These are phyloP conservation scores for Pimephales promelas DNA, from an alignment of 2,113 vertebrate genomes.

Conservation along the genomic window DNA sequence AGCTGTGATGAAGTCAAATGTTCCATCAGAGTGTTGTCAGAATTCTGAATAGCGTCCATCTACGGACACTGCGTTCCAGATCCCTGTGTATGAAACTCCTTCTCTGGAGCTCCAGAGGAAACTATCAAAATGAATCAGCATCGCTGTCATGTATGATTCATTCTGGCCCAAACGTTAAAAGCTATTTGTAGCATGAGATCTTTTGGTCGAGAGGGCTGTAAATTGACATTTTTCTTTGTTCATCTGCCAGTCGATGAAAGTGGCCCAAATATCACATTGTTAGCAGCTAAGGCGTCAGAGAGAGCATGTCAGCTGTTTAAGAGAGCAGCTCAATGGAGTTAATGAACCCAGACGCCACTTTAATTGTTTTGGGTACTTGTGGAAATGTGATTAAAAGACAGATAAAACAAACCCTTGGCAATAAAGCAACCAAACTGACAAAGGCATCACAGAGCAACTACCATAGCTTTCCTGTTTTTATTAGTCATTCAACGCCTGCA, in stretches of 20 bases:
- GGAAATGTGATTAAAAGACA: conserved; percentile 39
- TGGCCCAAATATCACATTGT: conserved; percentile 29
- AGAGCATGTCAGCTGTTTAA: conserved; percentile 11
- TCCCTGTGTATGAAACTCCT: conserved; percentile 2
- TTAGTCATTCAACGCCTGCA: background rate
- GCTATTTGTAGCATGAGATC: conserved; percentile 34
- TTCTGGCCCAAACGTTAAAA: conserved; percentile 25
- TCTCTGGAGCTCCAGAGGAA: conserved; percentile 8
- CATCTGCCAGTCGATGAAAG: conserved; percentile 31
- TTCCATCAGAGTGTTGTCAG: background rate
- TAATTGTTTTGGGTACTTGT: conserved; percentile 13
- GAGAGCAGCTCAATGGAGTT: conserved; percentile 27
- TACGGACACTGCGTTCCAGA: background rate
- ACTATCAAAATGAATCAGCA: conserved; percentile 10
- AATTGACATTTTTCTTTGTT: conserved; percentile 16
- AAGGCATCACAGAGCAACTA: background rate
- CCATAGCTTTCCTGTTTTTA: background rate
- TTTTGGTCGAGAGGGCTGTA: background rate
- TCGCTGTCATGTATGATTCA: conserved; percentile 22
- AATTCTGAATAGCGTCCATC: background rate
- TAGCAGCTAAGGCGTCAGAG: background rate
- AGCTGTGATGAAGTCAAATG: conserved; percentile 13
- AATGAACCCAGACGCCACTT: conserved; percentile 40
- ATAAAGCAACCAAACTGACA: conserved; percentile 16
- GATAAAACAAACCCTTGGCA: conserved; percentile 23